Evolutionary conservation across 2,797 vertebrate genomes (phyloP).

Genomic region (Buceros bicornis): DNA sequence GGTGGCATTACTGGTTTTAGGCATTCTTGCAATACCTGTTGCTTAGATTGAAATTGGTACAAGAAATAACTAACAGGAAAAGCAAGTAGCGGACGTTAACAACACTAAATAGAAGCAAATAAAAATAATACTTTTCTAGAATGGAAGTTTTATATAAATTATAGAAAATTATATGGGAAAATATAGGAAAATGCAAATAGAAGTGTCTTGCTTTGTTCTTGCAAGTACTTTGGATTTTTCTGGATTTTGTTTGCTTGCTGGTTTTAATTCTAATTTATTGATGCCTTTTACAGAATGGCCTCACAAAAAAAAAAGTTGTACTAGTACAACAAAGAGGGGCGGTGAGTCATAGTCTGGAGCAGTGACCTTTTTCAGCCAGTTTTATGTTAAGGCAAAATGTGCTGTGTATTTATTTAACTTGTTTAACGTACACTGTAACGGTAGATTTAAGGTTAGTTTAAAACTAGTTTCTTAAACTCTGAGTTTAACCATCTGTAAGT

Average conservation of each 20-base stretch:
- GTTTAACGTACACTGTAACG: not conserved
- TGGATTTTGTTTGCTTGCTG: not conserved
- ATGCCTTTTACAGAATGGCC: not conserved
- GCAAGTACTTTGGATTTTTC: not conserved
- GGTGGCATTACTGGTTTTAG: not conserved
- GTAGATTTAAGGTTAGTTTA: not conserved
- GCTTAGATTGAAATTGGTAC: not conserved
- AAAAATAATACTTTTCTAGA: not conserved
- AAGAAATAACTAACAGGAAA: not conserved
- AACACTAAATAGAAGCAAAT: not conserved
- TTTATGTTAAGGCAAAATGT: not conserved
- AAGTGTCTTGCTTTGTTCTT: not conserved
- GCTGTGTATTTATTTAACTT: not conserved
- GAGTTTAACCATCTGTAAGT: not conserved
- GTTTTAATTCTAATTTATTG: not conserved
- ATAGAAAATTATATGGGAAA: not conserved
- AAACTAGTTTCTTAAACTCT: not conserved
- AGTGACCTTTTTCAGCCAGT: not conserved
- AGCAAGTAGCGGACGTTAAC: rapidly evolving
- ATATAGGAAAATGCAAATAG: not conserved
- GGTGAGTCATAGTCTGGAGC: not conserved
- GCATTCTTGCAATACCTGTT: not conserved
- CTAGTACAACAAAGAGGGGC: not conserved
- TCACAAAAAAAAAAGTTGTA: not conserved
- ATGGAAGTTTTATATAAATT: not conserved